These are phyloP conservation scores for Manis javanica DNA, from an alignment of 2,797 vertebrate genomes.

Conservation along the genomic window DNA sequence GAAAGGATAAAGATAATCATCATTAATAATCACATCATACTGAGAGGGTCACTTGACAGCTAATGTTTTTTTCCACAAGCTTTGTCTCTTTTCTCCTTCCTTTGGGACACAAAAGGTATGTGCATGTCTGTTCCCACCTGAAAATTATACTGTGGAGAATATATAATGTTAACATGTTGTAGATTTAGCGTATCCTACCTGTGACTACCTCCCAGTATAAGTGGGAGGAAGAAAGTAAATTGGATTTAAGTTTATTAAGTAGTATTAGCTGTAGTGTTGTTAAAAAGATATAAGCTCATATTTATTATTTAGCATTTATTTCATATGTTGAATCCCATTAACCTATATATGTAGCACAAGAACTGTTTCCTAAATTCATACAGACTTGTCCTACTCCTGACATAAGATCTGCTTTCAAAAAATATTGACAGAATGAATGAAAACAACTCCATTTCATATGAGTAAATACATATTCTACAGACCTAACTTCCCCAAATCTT, in stretches of 20 bases:
- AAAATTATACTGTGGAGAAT: neutral
- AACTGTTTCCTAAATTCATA: conserved; percentile 16
- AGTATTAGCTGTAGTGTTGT: neutral
- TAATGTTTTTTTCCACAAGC: neutral
- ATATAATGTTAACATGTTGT: neutral
- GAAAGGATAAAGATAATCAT: conserved; percentile 5
- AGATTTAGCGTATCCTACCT: neutral
- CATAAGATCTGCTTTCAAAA: conserved; percentile 27
- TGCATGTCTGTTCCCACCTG: neutral
- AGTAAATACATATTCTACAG: neutral
- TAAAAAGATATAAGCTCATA: neutral
- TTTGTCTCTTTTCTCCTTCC: neutral
- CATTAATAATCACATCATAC: neutral
- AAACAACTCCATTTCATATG: neutral
- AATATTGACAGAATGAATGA: neutral
- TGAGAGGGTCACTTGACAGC: neutral
- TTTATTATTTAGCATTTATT: neutral
- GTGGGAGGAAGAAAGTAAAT: neutral
- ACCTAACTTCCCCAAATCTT: neutral
- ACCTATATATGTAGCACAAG: neutral
- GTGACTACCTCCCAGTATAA: neutral
- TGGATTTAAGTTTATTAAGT: neutral
- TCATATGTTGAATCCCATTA: neutral
- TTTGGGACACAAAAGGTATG: neutral
- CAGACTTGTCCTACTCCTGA: neutral